Evolutionary conservation across 1,140 invertebrate species (phyloP), one percentile per base, ranked within the genome.

Genomic region (Muscidifurax raptorellus): DNA sequence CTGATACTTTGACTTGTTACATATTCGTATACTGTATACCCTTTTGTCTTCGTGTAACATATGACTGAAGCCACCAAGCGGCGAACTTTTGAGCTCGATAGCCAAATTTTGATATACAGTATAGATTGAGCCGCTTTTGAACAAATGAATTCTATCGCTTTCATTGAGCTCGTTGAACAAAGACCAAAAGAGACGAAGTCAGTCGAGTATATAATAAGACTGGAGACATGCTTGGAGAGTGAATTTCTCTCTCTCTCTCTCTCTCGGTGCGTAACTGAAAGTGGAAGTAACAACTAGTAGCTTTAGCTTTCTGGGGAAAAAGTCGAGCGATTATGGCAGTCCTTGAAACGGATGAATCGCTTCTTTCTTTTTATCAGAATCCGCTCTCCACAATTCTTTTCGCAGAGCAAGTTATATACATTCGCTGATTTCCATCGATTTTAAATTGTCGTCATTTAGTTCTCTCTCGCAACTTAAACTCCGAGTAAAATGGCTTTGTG

Each of bases 291-390:
- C 10, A 36, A 9, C 7, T 36, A 36, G 36, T 36, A 59, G 22
- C 52, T 22, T 15, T 52, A 22, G 52, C 22, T 59, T 22, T 59
- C 27, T 2, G 25, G 30, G 15, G 9, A 69, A 69, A 28, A 69
- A 69, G 67, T 69, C 67, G 27, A 74, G 18, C 71, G 71, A 74
- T 74, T 74, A 74, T 22, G 71, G 30, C 27, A 36, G 71, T 74
- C 71, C 71, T 74, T 74, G 32, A 74, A 40, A 74, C 18, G 12
- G 71, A 40, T 74, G 18, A 74, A 74, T 32, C 27, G 67, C 25
- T 69, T 69, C 27, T 25, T 6, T 18, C 66, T 36, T 74, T 69
- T 74, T 74, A 74, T 74, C 71, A n/a, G 32, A 15, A 40, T 74
- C 71, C 32, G 28, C 13, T 40, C 13, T 36, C 6, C 32, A 32